Evolutionary conservation across 1,140 invertebrate genomes (phyloP).

Genomic region (Doryteuthis pealeii): DNA sequence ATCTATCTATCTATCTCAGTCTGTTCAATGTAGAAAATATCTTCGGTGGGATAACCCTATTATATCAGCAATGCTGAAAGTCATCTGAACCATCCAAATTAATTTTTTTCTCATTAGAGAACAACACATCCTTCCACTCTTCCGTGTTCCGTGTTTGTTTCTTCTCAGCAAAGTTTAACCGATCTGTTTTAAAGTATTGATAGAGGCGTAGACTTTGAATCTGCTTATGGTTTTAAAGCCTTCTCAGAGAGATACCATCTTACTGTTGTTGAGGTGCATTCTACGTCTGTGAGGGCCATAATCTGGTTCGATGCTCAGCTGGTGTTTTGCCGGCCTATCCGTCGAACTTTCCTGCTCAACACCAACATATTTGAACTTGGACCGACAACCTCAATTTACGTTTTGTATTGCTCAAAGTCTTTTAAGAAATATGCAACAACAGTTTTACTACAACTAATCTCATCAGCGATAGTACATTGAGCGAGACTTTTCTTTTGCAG

Average conservation of each 20-base stretch:
- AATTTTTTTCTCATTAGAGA: background rate
- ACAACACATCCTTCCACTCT: background rate
- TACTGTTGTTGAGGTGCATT: background rate
- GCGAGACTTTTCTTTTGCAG: too few relatives aligned
- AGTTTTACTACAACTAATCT: background rate
- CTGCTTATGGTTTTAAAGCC: background rate
- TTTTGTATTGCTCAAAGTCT: background rate
- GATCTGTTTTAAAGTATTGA: too few relatives aligned
- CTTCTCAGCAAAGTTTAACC: too few relatives aligned
- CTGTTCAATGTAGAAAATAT: too few relatives aligned
- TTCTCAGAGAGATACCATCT: background rate
- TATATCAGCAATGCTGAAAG: background rate
- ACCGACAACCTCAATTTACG: constrained; percentile 1
- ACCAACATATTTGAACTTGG: background rate
- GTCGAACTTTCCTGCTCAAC: constrained; percentile 12
- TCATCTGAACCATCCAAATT: too few relatives aligned
- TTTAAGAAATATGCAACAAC: background rate
- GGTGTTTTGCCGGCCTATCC: background rate
- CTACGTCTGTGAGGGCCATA: background rate
- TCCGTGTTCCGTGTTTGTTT: background rate
- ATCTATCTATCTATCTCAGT: too few relatives aligned
- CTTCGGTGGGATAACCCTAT: background rate
- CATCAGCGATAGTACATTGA: background rate
- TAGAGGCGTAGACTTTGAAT: background rate
- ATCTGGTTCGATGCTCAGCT: background rate